Conservation (phyloP, 1,140 invertebrate species). For the Thereuonema tuberculata region DNA sequence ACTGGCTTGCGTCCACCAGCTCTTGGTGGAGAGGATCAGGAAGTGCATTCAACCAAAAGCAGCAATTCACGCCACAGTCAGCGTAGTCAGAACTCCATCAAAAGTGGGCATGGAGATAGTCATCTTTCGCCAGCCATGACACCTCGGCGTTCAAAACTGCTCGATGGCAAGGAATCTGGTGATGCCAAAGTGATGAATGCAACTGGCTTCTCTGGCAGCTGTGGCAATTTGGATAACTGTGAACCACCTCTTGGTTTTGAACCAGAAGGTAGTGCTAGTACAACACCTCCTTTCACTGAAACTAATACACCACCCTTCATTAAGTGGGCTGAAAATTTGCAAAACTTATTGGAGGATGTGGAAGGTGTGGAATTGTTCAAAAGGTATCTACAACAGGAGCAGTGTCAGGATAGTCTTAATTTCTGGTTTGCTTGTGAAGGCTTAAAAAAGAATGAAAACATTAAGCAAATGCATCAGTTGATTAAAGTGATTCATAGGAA, state of each 20-base stretch:
- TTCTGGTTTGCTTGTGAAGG: slow-evolving; percentile 88
- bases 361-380: slow-evolving; percentile 74
- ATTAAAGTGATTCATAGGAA: slow-evolving; percentile 70
- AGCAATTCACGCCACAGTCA: not conserved
- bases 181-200: not conserved
- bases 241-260: not conserved
- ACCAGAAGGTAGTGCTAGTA: not conserved
- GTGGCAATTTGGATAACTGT: not conserved
- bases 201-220: not conserved
- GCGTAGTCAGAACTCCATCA: not conserved
- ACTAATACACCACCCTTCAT: slow-evolving; percentile 53
- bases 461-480: slow-evolving; percentile 45
- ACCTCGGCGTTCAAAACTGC: not conserved
- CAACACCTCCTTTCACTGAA: slow-evolving; percentile 19
- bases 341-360: slow-evolving; percentile 61
- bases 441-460: slow-evolving; percentile 53
- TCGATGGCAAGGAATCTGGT: not conserved
- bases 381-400: slow-evolving; percentile 65
- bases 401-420: slow-evolving; percentile 49
- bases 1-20: not conserved
- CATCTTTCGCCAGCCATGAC: not conserved
- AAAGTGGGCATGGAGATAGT: not conserved
- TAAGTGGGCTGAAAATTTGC: slow-evolving; percentile 70
- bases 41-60: not conserved
- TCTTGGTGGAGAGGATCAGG: not conserved